Percentiles rank a stretch among this genome's conserved stretches.
These are phyloP conservation scores for Byasa hedistus DNA, from an alignment of 2,888 invertebrate species.

Conservation along the genomic window DNA sequence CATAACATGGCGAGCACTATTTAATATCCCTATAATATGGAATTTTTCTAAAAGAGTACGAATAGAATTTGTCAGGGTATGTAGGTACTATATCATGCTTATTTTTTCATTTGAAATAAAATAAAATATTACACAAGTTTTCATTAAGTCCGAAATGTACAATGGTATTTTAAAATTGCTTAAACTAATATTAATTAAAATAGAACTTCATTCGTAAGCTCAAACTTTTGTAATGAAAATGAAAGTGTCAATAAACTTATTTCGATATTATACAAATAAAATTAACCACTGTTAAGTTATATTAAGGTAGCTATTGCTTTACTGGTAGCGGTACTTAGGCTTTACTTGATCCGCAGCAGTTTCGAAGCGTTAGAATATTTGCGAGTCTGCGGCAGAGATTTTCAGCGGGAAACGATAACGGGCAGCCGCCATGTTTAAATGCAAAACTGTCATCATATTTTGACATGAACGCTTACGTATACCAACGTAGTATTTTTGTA, in stretches of 20 bases:
- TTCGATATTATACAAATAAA: background rate
- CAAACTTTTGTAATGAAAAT: constrained; percentile 21
- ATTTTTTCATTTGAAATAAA: too few species aligned
- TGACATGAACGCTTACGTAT: background rate
- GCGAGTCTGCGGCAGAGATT: constrained; percentile 10
- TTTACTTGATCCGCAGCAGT: background rate
- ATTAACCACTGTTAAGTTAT: background rate
- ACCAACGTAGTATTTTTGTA: too few species aligned
- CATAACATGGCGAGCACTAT: too few species aligned
- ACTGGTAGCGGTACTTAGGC: background rate
- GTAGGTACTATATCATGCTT: too few species aligned
- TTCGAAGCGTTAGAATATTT: background rate
- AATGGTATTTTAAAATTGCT: background rate
- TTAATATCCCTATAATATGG: too few species aligned
- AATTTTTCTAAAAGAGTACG: too few species aligned
- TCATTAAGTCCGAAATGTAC: too few species aligned
- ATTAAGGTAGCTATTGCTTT: constrained; percentile 2
- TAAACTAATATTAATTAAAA: background rate
- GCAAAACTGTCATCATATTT: constrained; percentile 5
- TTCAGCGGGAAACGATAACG: constrained; percentile 24
- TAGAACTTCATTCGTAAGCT: background rate
- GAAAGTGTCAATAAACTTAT: constrained; percentile 32
- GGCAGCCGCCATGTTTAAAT: constrained; percentile 15
- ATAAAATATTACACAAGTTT: too few species aligned
- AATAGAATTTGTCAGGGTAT: too few species aligned